Evolutionary conservation across 2,888 invertebrate species (phyloP).

Genomic region (Spicauda simplicius): DNA sequence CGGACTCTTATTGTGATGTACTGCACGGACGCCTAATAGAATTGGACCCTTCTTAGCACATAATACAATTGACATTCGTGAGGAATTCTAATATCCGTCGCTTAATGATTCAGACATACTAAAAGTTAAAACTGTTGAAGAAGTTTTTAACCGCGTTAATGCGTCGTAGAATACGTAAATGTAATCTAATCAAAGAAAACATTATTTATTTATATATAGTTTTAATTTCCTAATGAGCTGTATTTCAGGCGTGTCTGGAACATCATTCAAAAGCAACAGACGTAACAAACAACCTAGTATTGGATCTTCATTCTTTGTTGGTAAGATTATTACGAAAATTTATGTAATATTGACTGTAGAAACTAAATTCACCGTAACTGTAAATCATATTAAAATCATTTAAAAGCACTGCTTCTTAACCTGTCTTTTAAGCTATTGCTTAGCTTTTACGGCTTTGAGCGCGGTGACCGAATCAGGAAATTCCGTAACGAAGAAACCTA

Average conservation of each 20-base stretch:
- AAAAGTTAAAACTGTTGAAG: no score
- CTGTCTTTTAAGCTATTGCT: no score
- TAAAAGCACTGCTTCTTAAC: no score
- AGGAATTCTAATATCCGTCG: not conserved
- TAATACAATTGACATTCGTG: not conserved
- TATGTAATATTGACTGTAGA: no score
- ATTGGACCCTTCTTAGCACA: not conserved
- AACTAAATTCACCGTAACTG: no score
- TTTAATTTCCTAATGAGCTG: not conserved
- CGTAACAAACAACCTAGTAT: slow-evolving; percentile 47
- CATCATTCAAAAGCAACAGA: slow-evolving; percentile 37
- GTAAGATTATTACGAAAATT: not conserved
- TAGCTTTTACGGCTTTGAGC: no score
- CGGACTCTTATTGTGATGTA: not conserved
- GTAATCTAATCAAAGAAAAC: no score
- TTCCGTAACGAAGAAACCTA: no score
- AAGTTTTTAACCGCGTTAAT: no score
- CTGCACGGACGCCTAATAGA: not conserved
- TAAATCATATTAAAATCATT: no score
- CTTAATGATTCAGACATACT: not conserved
- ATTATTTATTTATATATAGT: not conserved
- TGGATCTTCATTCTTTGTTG: slow-evolving; percentile 59
- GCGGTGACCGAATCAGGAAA: no score
- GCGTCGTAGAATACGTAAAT: no score
- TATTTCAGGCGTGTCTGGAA: slow-evolving; percentile 29